Conservation (phyloP, 2,888 invertebrate genomes). For the Polyommatus iphigenia region DNA sequence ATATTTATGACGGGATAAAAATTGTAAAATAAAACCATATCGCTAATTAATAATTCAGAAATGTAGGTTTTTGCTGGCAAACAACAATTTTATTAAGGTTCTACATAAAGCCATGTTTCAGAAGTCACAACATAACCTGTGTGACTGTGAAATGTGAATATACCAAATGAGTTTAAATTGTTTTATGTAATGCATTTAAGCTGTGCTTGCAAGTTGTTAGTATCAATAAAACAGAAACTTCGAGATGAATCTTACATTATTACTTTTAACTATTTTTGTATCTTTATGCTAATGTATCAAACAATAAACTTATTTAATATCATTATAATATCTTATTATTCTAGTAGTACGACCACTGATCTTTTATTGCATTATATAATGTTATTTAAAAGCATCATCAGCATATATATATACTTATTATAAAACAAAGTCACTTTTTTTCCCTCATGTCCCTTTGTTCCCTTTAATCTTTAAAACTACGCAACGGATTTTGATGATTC, state of each 20-base stretch:
- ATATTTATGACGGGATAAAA: not conserved
- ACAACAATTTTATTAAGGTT: not conserved
- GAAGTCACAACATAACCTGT: not conserved
- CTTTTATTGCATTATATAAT: no score
- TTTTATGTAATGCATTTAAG: conserved; percentile 1
- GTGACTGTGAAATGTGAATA: not conserved
- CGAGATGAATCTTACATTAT: conserved; percentile 56
- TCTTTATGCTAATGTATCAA: conserved; percentile 65
- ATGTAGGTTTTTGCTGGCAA: not conserved
- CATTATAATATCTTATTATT: not conserved
- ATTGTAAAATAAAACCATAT: not conserved
- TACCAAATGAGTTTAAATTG: not conserved
- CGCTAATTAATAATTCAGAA: not conserved
- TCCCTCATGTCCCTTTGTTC: no score
- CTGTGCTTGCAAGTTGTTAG: conserved; percentile 15
- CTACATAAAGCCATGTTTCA: not conserved
- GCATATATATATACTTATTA: no score
- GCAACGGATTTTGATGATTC: no score
- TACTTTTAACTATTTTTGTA: conserved; percentile 73
- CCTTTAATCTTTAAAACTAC: no score
- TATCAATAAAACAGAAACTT: conserved; percentile 32
- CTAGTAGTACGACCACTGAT: not conserved
- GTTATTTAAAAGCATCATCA: no score
- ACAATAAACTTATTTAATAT: conserved; percentile 61
- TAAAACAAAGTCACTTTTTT: no score